These are phyloP conservation scores for Huso huso DNA, from an alignment of 2,797 vertebrate species.

Conservation along the genomic window DNA sequence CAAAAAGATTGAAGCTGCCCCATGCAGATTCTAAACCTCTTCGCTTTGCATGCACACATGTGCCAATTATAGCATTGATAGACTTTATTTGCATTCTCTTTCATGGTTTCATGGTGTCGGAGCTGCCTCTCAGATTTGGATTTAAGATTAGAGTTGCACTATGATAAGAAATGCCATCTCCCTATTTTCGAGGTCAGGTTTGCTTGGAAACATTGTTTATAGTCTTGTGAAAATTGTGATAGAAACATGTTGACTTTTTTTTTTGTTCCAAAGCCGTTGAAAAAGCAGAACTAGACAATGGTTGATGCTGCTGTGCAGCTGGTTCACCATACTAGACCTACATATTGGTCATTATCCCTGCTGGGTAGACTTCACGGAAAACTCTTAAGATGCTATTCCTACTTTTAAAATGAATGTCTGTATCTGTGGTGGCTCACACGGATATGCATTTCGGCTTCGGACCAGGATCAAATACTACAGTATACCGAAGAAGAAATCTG, in stretches of 20 bases:
- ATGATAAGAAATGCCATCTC: slow-evolving; percentile 14
- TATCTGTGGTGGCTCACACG: not conserved
- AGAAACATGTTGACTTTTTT: slow-evolving; percentile 35
- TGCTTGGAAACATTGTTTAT: slow-evolving; percentile 8
- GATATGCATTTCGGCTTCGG: too few relatives aligned
- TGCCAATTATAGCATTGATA: slow-evolving; percentile 68
- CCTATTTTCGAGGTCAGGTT: slow-evolving; percentile 17
- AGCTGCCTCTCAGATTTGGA: slow-evolving; percentile 26
- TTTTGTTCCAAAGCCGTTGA: slow-evolving; percentile 39
- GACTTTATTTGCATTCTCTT: slow-evolving; percentile 42
- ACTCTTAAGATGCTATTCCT: not conserved
- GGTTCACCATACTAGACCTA: not conserved
- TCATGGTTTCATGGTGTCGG: slow-evolving; percentile 32
- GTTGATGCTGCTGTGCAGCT: not conserved
- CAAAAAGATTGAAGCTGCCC: slow-evolving; percentile 45
- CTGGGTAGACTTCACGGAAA: not conserved
- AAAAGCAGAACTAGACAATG: not conserved
- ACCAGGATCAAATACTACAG: too few relatives aligned
- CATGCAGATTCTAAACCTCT: slow-evolving; percentile 42
- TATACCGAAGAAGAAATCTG: too few relatives aligned
- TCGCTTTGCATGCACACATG: slow-evolving; percentile 89
- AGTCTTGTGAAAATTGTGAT: slow-evolving; percentile 8
- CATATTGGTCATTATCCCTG: not conserved
- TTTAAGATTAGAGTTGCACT: slow-evolving; percentile 26
- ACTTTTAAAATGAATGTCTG: not conserved